Percentiles rank a stretch among this genome's conserved stretches.
Evolutionary conservation across 2,113 vertebrate species (phyloP).

Genomic region (Dermatemys mawii): DNA sequence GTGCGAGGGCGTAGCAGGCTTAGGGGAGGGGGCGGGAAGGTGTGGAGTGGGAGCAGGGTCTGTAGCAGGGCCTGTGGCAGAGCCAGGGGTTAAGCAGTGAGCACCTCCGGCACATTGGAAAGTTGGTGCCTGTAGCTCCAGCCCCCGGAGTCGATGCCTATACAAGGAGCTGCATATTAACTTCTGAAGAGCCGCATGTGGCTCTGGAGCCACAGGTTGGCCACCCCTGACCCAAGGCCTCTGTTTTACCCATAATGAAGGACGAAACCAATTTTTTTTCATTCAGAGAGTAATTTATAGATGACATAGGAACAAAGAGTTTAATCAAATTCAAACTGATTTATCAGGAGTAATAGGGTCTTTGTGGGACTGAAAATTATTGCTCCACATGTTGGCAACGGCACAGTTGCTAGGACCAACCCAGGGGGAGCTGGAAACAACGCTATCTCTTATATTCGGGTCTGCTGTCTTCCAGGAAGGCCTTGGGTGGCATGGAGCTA

Average conservation of each 20-base stretch:
- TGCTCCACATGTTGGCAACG: background rate
- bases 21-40: no score
- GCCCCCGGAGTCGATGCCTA: no score
- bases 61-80: no score
- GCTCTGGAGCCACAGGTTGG: no score
- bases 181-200: no score
- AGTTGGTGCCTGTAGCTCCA: no score
- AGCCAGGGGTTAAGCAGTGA: no score
- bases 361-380: background rate
- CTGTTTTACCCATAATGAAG: background rate
- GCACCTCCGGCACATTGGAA: no score
- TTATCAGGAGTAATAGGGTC: background rate
- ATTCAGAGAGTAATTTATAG: background rate
- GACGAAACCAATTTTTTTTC: background rate
- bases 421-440: background rate
- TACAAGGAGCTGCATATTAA: no score
- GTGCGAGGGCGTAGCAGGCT: no score
- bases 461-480: background rate
- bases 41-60: no score
- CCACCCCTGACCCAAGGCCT: no score
- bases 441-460: rapidly evolving
- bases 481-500: background rate
- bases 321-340: background rate
- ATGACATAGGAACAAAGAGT: background rate
- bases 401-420: background rate